Evolutionary conservation across 2,113 vertebrate genomes (phyloP), one percentile per base, ranked within the genome.

Genomic region (Petaurus breviceps): DNA sequence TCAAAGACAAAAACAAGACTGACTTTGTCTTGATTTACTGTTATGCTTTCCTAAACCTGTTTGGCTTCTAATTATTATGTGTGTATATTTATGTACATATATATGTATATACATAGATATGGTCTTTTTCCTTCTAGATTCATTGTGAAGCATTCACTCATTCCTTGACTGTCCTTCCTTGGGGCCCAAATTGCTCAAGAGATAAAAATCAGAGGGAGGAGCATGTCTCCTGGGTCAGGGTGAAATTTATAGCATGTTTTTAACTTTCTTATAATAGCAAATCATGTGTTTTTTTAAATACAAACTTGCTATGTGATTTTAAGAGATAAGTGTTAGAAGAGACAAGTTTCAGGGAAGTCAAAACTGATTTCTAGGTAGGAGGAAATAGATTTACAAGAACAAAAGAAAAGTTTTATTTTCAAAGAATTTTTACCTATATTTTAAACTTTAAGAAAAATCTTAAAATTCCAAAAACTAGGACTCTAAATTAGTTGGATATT

Each of bases 321-420:
- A 57, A 92, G 90, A 96, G 55, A 12, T 89, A 92, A 96, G 8
- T 57, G 92, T 46, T 84, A 98, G 95, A 96, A 2, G 26, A 28
- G 43, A 93, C 26, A 9, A 92, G 22, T 91, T 97, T 97, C 97
- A 95, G 47, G 95, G 96, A 98, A 98, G 98, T 92, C 96, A 96
- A 96, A 97, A 98, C 91, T 96, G 57, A 37, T 94, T 97, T 98
- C 28, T 97, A 5, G 96, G 84, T 84, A 92, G 93, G 61, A 96
- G 93, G 94, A 98, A 98, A 94, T 2, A 37, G 92, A 12, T n/a
- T 92, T 3, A 89, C 53, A 92, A 5, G 31, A 24, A 93, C 51
- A 92, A 77, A 93, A 61, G 84, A 90, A 46, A 0, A 0, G 2
- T 16, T 68, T 37, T 91, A 25, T 84, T 95, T 95, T 54, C 51